Percentiles rank a stretch among this genome's conserved stretches.
Conservation (phyloP, 2,113 vertebrate species). For the Strix uralensis region DNA sequence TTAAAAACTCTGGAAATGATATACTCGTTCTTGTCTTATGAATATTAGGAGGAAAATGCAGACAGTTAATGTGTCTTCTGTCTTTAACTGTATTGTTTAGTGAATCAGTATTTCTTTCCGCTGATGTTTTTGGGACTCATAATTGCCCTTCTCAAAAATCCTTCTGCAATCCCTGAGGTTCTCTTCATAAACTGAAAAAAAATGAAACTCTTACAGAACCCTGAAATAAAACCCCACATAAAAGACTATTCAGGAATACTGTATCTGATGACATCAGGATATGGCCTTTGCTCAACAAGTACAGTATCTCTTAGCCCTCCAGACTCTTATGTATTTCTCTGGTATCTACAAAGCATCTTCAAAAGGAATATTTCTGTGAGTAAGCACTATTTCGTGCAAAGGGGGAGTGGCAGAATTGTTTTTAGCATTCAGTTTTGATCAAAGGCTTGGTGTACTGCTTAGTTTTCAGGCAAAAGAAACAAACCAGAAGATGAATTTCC, state of each 20-base stretch:
- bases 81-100: conserved; percentile 36
- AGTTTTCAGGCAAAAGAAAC: conserved; percentile 37
- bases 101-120: conserved; percentile 26
- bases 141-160: conserved; percentile 21
- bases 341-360: conserved; percentile 32
- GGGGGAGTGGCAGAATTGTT: not conserved
- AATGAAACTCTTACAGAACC: not conserved
- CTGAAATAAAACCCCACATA: conserved; percentile 2
- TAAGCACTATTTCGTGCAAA: conserved; percentile 29
- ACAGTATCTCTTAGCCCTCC: not conserved
- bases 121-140: conserved; percentile 3
- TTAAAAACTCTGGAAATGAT: conserved; percentile 60
- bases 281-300: not conserved
- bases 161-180: not conserved
- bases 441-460: conserved; percentile 15
- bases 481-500: conserved; percentile 42
- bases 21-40: conserved; percentile 27
- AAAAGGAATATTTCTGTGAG: conserved; percentile 32
- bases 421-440: conserved; percentile 52
- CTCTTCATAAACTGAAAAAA: not conserved
- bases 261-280: conserved; percentile 34
- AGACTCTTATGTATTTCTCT: not conserved
- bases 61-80: not conserved
- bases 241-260: conserved; percentile 39
- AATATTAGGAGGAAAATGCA: conserved; percentile 3